These are phyloP conservation scores for Rhineura floridana DNA, from an alignment of 2,113 vertebrate species.

Conservation along the genomic window DNA sequence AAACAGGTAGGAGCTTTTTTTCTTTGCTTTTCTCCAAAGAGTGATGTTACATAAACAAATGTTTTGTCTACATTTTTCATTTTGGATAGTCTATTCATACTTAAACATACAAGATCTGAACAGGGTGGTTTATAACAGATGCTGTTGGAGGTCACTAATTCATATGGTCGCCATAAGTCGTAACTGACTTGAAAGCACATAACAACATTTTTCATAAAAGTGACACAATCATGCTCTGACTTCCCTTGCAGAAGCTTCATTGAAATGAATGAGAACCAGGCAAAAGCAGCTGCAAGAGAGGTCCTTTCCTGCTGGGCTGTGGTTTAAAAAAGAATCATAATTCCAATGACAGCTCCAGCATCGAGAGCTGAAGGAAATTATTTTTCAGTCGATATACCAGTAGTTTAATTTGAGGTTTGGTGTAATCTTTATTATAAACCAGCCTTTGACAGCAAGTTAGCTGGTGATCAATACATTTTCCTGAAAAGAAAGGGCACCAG, in stretches of 20 bases:
- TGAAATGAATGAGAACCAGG: background rate
- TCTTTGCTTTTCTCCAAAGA: background rate
- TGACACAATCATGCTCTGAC: background rate
- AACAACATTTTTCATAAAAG: too few relatives aligned
- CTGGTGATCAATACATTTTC: background rate
- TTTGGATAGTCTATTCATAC: too few relatives aligned
- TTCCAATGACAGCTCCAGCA: background rate
- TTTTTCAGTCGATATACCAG: background rate
- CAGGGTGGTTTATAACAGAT: too few relatives aligned
- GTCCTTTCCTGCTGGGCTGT: background rate
- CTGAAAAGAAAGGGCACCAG: background rate
- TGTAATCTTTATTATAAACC: slow-evolving; percentile 8
- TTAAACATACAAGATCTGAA: too few relatives aligned
- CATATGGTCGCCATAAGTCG: too few relatives aligned
- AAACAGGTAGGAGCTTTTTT: background rate
- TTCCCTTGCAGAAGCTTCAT: background rate
- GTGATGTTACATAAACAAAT: background rate
- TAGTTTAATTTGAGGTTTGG: background rate
- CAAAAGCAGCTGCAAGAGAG: background rate
- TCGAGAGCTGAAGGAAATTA: background rate
- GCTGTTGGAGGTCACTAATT: too few relatives aligned
- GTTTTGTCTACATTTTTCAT: background rate
- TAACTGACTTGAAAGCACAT: too few relatives aligned
- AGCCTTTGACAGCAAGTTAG: background rate
- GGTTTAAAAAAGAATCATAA: background rate